Base-by-base conservation (phyloP, 2,888 invertebrate genomes). In the Lissonota sp. region DNA sequence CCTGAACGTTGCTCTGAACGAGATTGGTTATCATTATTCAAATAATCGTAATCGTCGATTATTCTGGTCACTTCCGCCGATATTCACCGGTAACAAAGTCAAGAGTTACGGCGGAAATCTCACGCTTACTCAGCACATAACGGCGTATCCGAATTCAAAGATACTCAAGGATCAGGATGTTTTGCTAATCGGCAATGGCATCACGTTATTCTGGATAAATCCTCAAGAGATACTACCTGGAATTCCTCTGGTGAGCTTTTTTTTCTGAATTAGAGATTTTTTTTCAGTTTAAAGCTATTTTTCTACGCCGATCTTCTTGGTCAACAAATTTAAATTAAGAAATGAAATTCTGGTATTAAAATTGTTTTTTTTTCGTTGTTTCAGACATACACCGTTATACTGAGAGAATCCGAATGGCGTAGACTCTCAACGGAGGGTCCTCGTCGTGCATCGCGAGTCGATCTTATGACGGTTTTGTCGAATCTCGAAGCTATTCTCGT, bases 31-130 rank as follows among this genome's bases (percentile, higher is more conserved):
- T 87, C 92, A 91, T 0, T 94, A 94, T 84, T 86, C 93, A 83
- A 87, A 91, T 63, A 90, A 91, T 0, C 92, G 91, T 49, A 93
- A 93, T 6, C 93, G 93, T 73, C 88, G 94, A 87, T 93, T 95
- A 57, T 97, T 95, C 92, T 97, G 97, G 97, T 96, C 96, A 0
- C 92, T 97, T 37, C 97, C 97, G 5, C 91, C 94, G 0, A 70
- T 85, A 26, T 91, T 86, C 85, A 90, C 89, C 89, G 96, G 96
- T 55, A 96, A 96, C 88, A 94, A 97, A 93, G 94, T 98, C 6
- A 94, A 96, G 75, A 98, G 98, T 0, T 99, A 98, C 90, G 98
- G 98, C 0, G 98, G 98, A 0, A 94, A 94, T 69, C 92, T 99
- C 5, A 95, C 95, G 12, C 95, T 98, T 80, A 96, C 95, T 0